phyloP scores from a whole-genome alignment of 2,888 invertebrate genomes.

The Tetragonula carbonaria region DNA sequence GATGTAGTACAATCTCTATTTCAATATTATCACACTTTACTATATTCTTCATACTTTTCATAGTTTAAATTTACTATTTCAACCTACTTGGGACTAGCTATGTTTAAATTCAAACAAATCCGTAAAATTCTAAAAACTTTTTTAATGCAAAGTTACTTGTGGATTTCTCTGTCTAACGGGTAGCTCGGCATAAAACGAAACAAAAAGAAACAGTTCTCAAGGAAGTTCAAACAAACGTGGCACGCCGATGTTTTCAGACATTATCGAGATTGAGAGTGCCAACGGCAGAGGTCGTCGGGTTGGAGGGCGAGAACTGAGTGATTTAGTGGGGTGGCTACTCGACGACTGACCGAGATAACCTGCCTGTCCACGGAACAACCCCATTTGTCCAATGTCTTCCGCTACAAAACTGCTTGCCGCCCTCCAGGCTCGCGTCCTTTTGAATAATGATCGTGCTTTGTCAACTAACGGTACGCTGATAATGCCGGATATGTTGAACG shows the following conservation, averaged over 20 bases:
- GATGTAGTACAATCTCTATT: too few species aligned
- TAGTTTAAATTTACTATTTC: neutral
- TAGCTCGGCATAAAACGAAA: neutral
- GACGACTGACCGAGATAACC: slow-evolving; percentile 83
- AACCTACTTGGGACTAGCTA: neutral
- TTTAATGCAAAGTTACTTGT: neutral
- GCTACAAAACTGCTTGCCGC: slow-evolving; percentile 80
- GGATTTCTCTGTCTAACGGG: neutral
- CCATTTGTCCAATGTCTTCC: slow-evolving; percentile 83
- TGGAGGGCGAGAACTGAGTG: slow-evolving; percentile 79
- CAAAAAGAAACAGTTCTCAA: slow-evolving; percentile 49
- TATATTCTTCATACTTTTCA: neutral
- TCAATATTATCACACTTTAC: too few species aligned
- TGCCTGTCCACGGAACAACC: slow-evolving; percentile 83
- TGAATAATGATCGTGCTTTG: slow-evolving; percentile 79
- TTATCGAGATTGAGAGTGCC: slow-evolving; percentile 77
- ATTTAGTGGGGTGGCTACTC: slow-evolving; percentile 82
- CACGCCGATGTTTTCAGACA: slow-evolving; percentile 72
- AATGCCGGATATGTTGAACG: slow-evolving; percentile 65
- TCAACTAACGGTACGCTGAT: slow-evolving; percentile 71
- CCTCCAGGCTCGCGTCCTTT: slow-evolving; percentile 72
- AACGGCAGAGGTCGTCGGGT: slow-evolving; percentile 70
- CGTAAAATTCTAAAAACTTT: neutral
- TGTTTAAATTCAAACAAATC: neutral
- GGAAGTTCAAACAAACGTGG: slow-evolving; percentile 58